phyloP scores from a whole-genome alignment of 2,888 invertebrate genomes.

The Abrostola triplasia region DNA sequence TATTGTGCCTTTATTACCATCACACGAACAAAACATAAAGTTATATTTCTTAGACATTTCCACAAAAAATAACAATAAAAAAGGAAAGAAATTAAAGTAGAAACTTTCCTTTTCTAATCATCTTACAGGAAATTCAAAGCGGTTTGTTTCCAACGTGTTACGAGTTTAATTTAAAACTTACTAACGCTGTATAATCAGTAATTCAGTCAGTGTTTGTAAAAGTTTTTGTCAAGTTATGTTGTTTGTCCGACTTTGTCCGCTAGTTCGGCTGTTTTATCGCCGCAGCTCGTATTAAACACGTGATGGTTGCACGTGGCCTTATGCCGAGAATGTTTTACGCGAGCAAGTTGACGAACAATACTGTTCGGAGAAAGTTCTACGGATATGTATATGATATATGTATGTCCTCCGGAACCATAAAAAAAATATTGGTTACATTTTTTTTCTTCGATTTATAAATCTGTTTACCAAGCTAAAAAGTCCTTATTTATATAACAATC shows the following conservation, averaged over 20 bases:
- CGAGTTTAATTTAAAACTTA: slow-evolving; percentile 13
- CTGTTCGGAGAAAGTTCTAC: neutral
- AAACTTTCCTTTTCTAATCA: neutral
- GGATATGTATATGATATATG: too few relatives aligned
- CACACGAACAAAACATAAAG: neutral
- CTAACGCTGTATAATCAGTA: slow-evolving; percentile 21
- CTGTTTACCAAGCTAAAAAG: too few relatives aligned
- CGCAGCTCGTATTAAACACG: slow-evolving; percentile 53
- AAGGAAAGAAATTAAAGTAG: neutral
- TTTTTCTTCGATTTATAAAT: too few relatives aligned
- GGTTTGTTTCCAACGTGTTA: neutral
- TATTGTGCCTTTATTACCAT: neutral
- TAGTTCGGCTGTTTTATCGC: slow-evolving; percentile 49
- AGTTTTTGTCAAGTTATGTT: slow-evolving; percentile 28
- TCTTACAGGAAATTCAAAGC: neutral
- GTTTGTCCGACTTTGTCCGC: slow-evolving; percentile 45
- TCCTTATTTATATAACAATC: too few relatives aligned
- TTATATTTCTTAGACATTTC: neutral
- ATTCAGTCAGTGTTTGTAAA: slow-evolving; percentile 32
- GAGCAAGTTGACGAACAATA: slow-evolving; percentile 20
- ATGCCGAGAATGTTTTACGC: slow-evolving; percentile 36
- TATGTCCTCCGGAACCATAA: too few relatives aligned
- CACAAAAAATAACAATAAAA: slow-evolving; percentile 1
- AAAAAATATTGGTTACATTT: too few relatives aligned
- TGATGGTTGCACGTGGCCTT: slow-evolving; percentile 56